Evolutionary conservation across 2,888 invertebrate species (phyloP), one percentile per base, ranked within the genome.

Genomic region (Esperia sulphurella): DNA sequence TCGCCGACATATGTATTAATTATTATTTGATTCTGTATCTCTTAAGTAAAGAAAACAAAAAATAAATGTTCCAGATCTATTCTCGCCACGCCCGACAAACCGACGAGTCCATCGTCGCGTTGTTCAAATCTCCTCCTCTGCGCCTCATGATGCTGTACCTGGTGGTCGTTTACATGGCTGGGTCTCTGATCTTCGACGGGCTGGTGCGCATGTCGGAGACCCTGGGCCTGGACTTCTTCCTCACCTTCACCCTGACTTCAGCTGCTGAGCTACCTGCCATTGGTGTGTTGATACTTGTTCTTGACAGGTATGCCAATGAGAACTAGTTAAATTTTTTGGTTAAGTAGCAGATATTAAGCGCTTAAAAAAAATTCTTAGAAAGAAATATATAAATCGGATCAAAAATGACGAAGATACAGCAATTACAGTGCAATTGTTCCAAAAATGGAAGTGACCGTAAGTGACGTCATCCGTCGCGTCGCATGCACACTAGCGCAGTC

Each of bases 191-290:
- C 53, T 86, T 86, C 63, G 88, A 88, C 56, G 87, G 81, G 0
- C 75, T 88, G n/a, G 86, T 88, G 45, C 63, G 88, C 44, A 71
- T 88, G 75, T 85, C 86, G 0, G 86, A 87, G 50, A 80, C 74
- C 0, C 70, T 88, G 9, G 88, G 88, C 0, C 65, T 83, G 8
- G 78, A 88, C 65, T 87, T 87, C 77, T 88, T 87, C 64, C 68
- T 88, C 59, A 79, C 86, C 0, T 88, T 88, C 60, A 83, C 87
- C 0, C 52, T 88, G 31, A 80, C 86, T 0, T 85, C 87, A 0
- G 83, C 81, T 0, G 86, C 87, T 0, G 88, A 88, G 61, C 83
- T 88, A 54, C 88, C 88, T 0, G 83, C 86, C 0, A 79, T 85
- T 0, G 78, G 79, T 1, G 48, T 87, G 40, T 52, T 87, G 41